Percentiles rank a stretch among this genome's conserved stretches.
phyloP scores from a whole-genome alignment of 2,888 invertebrate species.

The Caenorhabditis doughertyi region DNA sequence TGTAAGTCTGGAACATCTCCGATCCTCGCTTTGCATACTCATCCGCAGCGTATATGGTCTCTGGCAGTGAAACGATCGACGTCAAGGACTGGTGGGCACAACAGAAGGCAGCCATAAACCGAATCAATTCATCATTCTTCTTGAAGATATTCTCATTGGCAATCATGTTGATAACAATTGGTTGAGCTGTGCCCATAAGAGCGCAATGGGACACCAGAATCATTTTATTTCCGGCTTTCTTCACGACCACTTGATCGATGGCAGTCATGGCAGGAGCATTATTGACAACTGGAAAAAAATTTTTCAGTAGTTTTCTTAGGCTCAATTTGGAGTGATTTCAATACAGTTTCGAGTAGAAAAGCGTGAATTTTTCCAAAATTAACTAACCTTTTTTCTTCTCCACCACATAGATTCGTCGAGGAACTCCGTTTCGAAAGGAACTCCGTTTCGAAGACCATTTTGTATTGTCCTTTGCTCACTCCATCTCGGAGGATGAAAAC shows the following conservation, averaged over 20 bases:
- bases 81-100: constrained; percentile 64
- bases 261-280: constrained; percentile 72
- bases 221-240: constrained; percentile 71
- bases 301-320: too few species aligned
- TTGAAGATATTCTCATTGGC: constrained; percentile 67
- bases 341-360: too few species aligned
- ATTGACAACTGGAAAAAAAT: constrained; percentile 17
- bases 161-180: constrained; percentile 70
- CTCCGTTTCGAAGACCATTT: constrained; percentile 62
- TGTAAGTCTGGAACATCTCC: constrained; percentile 44
- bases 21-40: constrained; percentile 78
- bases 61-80: constrained; percentile 65
- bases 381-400: background rate
- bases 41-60: constrained; percentile 77
- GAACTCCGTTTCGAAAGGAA: constrained; percentile 75
- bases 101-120: constrained; percentile 60
- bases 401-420: constrained; percentile 48
- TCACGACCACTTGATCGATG: constrained; percentile 67
- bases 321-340: too few species aligned
- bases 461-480: constrained; percentile 71
- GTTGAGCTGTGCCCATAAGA: constrained; percentile 71
- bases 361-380: too few species aligned
- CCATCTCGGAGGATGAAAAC: constrained; percentile 70
- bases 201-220: constrained; percentile 29
- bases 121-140: constrained; percentile 68